Base-by-base conservation (phyloP, 2,797 vertebrate genomes). In the Propithecus deckenii region DNA sequence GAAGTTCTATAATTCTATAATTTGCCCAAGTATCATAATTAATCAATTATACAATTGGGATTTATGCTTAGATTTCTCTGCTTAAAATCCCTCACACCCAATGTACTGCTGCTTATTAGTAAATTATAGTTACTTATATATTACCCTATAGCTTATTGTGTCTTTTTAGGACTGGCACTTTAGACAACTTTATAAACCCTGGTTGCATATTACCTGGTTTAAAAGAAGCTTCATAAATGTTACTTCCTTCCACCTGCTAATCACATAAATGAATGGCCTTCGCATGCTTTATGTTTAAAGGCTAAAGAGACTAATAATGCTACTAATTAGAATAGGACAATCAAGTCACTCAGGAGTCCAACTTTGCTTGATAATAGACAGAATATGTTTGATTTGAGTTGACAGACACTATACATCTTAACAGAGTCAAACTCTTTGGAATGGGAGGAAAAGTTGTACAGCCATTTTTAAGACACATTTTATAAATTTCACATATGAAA, bases 311-410 rank as follows among this genome's bases (percentile, higher is more conserved):
- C n/a, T 91, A 65, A 74, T 72, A 76, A 63, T 10, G 38, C 43
- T 52, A 48, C 91, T 94, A 86, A 75, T 97, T 79, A 94, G 55
- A 94, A 86, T 1, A 89, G 28, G 48, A 75, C 15, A 94, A 12
- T 28, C 55, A 59, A 41, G 61, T 85, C 35, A 38, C 46, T 94
- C 80, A 32, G 76, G 18, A 81, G 55, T 46, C 41, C 28, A 23
- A 0, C 1, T 81, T 71, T 81, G 20, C 59, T 63, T 23, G 35
- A 35, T 38, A 55, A 14, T 6, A 83, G 80, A 57, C 9, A 10
- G 65, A 80, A 57, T 57, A 30, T 43, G 9, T 30, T 61, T 74
- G 71, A 63, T 91, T 85, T 71, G 48, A 52, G 50, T 1, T n/a
- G 72, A 88, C 65, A 75, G 48, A 50, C 52, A 28, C 30, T 50